phyloP scores from a whole-genome alignment of 2,888 invertebrate species.

The Priocnemis perturbator region DNA sequence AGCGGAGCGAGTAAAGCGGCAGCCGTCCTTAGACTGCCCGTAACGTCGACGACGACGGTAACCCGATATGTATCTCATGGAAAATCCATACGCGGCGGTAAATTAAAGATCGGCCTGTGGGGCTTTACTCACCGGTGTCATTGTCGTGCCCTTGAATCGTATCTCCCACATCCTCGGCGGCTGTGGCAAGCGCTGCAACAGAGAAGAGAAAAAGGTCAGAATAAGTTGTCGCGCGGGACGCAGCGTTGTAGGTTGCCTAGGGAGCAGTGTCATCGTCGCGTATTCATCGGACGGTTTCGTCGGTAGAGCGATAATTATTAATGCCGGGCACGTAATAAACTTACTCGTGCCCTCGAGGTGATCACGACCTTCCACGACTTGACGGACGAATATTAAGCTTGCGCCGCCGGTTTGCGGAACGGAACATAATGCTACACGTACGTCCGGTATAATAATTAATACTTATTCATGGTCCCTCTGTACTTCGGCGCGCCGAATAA shows the following conservation, averaged over 20 bases:
- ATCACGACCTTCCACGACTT: slow-evolving; percentile 45
- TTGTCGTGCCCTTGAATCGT: slow-evolving; percentile 63
- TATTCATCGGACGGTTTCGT: slow-evolving; percentile 1
- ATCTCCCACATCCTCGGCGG: slow-evolving; percentile 66
- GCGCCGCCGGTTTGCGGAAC: slow-evolving; percentile 13
- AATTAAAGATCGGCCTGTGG: slow-evolving; percentile 19
- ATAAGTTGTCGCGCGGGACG: slow-evolving; percentile 4
- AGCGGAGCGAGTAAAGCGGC: background rate
- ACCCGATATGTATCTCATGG: slow-evolving; percentile 18
- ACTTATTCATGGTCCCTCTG: slow-evolving; percentile 7
- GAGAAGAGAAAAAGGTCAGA: slow-evolving; percentile 33
- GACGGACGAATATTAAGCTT: slow-evolving; percentile 38
- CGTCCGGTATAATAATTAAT: slow-evolving; percentile 18
- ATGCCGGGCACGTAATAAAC: slow-evolving; percentile 46
- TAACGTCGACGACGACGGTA: background rate
- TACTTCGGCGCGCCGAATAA: slow-evolving; percentile 1
- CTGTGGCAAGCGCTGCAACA: slow-evolving; percentile 68
- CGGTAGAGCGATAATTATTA: slow-evolving; percentile 33
- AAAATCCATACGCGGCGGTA: slow-evolving; percentile 14
- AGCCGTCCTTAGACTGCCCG: background rate
- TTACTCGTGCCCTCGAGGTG: slow-evolving; percentile 46
- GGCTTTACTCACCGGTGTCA: slow-evolving; percentile 66
- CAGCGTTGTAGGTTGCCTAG: background rate
- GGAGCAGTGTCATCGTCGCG: background rate
- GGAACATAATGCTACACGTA: slow-evolving; percentile 1